A percentile compares a stretch with the other conserved stretches of the same genome.
These are phyloP conservation scores for Cryptocheilus praepositus DNA, from an alignment of 2,888 invertebrate genomes.

Conservation along the genomic window DNA sequence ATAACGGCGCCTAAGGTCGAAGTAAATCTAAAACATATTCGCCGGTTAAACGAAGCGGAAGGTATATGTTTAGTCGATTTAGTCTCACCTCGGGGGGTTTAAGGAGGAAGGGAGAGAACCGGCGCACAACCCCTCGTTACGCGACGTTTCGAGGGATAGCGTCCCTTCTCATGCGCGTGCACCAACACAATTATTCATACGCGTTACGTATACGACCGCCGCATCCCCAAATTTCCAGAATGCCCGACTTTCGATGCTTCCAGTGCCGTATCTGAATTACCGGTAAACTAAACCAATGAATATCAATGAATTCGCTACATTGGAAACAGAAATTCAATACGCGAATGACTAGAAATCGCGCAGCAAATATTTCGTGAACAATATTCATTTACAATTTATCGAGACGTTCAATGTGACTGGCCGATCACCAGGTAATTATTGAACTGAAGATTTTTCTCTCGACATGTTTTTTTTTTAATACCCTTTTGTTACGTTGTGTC, in stretches of 20 bases:
- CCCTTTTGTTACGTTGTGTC: too few species aligned
- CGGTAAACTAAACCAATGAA: too few species aligned
- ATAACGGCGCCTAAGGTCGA: constrained; percentile 45
- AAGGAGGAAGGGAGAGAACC: constrained; percentile 16
- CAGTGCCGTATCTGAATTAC: constrained; percentile 20
- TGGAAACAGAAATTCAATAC: too few species aligned
- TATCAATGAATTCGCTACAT: too few species aligned
- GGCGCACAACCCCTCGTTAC: constrained; percentile 57
- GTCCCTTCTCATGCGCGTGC: constrained; percentile 49
- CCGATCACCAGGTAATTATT: too few species aligned
- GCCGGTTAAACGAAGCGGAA: constrained; percentile 71
- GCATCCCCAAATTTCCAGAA: constrained; percentile 23
- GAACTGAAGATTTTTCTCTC: too few species aligned
- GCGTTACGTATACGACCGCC: constrained; percentile 22
- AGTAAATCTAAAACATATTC: constrained; percentile 73
- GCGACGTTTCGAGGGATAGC: constrained; percentile 36
- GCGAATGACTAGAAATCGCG: too few species aligned
- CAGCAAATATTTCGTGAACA: too few species aligned
- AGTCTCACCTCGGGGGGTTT: constrained; percentile 50
- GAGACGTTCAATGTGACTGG: too few species aligned
- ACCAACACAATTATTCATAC: constrained; percentile 67
- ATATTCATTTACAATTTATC: too few species aligned
- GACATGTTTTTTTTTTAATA: too few species aligned
- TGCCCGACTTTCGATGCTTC: constrained; percentile 19
- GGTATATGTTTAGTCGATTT: constrained; percentile 72